These are phyloP conservation scores for Hypotaenidia okinawae DNA, from an alignment of 2,797 vertebrate genomes.

Conservation along the genomic window DNA sequence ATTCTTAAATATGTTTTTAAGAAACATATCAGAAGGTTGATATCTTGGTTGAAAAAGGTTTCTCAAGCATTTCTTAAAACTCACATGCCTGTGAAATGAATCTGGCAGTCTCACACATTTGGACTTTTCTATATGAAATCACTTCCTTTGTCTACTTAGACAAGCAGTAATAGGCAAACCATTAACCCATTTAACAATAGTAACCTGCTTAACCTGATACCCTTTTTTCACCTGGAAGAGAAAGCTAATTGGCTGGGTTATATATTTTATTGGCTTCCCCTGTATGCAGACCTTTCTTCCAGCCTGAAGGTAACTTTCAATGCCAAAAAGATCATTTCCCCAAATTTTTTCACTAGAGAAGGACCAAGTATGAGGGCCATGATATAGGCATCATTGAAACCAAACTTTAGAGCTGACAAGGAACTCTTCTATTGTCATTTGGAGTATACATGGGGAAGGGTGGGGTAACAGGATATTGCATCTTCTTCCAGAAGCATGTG, in stretches of 20 bases:
- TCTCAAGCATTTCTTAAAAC: neutral
- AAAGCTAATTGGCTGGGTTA: neutral
- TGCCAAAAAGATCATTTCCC: neutral
- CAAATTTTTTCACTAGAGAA: neutral
- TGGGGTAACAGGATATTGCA: neutral
- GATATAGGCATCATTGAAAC: neutral
- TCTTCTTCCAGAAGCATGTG: neutral
- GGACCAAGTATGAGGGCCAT: neutral
- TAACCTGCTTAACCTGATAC: neutral
- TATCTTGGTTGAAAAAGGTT: neutral
- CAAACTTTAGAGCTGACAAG: neutral
- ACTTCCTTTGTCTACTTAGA: neutral
- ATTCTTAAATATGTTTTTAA: neutral
- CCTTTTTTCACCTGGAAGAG: neutral
- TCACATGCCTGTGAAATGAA: neutral
- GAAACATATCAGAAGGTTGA: neutral
- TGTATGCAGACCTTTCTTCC: neutral
- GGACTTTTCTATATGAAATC: neutral
- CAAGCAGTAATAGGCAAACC: neutral
- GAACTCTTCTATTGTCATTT: neutral
- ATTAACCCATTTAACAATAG: neutral
- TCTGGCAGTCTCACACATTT: neutral
- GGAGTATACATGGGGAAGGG: rapidly evolving
- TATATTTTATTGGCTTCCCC: neutral
- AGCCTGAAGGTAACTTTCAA: neutral